Conservation (phyloP, 2,888 invertebrate species). For the Rhorus exstirpatorius region DNA sequence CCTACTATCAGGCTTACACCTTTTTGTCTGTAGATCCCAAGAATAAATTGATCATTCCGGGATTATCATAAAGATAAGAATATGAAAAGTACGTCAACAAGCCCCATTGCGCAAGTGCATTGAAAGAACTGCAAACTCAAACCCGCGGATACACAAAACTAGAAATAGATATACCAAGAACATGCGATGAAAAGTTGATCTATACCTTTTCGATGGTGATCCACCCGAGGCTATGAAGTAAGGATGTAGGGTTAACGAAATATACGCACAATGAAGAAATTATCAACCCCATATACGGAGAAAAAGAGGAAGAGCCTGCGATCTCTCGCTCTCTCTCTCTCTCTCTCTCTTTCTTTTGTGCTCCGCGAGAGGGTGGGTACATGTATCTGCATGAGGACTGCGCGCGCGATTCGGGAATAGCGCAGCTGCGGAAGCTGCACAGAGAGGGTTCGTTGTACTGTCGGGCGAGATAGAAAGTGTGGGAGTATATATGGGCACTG, state of each 20-base stretch:
- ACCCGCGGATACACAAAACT: no score
- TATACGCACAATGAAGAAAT: slow-evolving; percentile 24
- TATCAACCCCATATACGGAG: not conserved
- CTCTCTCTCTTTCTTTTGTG: no score
- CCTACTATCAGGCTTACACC: no score
- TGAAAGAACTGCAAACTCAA: no score
- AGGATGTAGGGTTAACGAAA: slow-evolving; percentile 13
- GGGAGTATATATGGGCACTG: slow-evolving; percentile 40
- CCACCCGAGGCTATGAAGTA: not conserved
- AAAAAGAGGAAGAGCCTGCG: not conserved
- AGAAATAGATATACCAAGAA: no score
- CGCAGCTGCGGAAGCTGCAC: slow-evolving; percentile 56
- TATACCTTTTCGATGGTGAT: slow-evolving; percentile 1
- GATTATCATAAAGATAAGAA: no score
- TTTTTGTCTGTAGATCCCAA: no score
- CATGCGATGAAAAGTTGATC: slow-evolving; percentile 6
- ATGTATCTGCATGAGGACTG: slow-evolving; percentile 22
- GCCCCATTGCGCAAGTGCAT: no score
- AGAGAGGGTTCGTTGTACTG: slow-evolving; percentile 71
- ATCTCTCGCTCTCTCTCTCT: no score
- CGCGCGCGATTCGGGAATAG: slow-evolving; percentile 46
- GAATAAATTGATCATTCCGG: no score
- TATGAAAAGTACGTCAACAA: no score
- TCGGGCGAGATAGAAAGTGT: slow-evolving; percentile 64
- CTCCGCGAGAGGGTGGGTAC: slow-evolving; percentile 5